A percentile compares a stretch with the other conserved stretches of the same genome.
Evolutionary conservation across 2,797 vertebrate genomes (phyloP).

Genomic region (Pachyuromys duprasi): DNA sequence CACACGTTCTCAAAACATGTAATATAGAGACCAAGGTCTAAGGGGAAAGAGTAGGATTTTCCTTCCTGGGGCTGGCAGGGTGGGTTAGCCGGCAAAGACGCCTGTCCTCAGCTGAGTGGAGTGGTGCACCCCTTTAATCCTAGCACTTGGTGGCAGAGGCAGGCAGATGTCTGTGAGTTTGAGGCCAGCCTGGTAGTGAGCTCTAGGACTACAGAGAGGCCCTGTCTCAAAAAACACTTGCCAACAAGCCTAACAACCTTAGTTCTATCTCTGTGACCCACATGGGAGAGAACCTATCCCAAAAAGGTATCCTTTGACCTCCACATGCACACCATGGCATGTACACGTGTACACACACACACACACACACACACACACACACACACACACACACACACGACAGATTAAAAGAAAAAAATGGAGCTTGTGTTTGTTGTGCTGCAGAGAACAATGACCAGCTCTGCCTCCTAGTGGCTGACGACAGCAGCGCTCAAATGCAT

Average conservation of each 20-base stretch:
- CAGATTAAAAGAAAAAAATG: not conserved
- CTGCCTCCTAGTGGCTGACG: conserved; percentile 6
- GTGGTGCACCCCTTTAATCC: not conserved
- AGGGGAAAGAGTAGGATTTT: conserved; percentile 34
- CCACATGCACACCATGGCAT: too few species aligned
- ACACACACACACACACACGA: not conserved
- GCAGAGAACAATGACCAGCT: conserved; percentile 25
- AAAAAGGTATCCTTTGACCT: not conserved
- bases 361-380: not conserved
- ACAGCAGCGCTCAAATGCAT: not conserved
- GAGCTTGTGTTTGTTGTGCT: conserved; percentile 30
- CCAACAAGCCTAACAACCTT: not conserved
- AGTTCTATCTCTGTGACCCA: not conserved
- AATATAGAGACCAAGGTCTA: conserved; percentile 19
- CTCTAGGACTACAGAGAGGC: not conserved
- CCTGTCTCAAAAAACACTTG: not conserved
- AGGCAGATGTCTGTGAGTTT: not conserved
- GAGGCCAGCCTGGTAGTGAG: not conserved
- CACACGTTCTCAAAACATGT: not conserved
- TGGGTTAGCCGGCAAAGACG: not conserved
- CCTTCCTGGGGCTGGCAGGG: not conserved
- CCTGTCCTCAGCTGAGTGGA: not conserved
- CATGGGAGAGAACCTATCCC: not conserved
- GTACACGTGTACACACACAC: not conserved
- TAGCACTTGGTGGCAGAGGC: not conserved